Evolutionary conservation across 1,140 invertebrate species (phyloP).

Genomic region (Marisa cornuarietis): DNA sequence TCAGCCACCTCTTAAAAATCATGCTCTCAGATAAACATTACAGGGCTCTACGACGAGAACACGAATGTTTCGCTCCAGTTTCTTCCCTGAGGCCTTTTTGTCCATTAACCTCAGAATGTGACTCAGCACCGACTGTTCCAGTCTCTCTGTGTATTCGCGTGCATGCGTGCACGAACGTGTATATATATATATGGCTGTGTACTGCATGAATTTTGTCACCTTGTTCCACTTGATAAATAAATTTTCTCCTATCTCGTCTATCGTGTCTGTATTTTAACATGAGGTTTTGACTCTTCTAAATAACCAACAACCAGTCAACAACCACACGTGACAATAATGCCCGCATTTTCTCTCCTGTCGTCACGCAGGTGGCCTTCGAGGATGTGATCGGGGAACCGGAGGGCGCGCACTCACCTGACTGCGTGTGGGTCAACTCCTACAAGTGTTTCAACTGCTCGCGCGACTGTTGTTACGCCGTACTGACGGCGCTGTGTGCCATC

Average conservation of each 20-base stretch:
- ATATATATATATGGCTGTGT: too few species aligned
- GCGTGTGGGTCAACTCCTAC: conserved; percentile 77
- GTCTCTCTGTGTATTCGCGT: too few species aligned
- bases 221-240: neutral
- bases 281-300: neutral
- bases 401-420: conserved; percentile 76
- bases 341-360: conserved; percentile 2
- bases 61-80: too few species aligned
- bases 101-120: too few species aligned
- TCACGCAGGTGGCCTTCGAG: conserved; percentile 70
- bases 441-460: conserved; percentile 75
- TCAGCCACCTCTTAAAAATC: too few species aligned
- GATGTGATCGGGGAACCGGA: conserved; percentile 82
- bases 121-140: too few species aligned
- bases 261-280: too few species aligned
- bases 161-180: too few species aligned
- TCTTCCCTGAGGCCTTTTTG: too few species aligned
- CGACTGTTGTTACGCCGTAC: conserved; percentile 76
- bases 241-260: neutral
- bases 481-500: conserved; percentile 76
- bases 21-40: too few species aligned
- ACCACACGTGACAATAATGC: neutral
- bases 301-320: neutral
- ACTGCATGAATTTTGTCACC: neutral
- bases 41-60: too few species aligned